Conservation (phyloP, 2,113 vertebrate genomes). For the Phaethon lepturus region DNA sequence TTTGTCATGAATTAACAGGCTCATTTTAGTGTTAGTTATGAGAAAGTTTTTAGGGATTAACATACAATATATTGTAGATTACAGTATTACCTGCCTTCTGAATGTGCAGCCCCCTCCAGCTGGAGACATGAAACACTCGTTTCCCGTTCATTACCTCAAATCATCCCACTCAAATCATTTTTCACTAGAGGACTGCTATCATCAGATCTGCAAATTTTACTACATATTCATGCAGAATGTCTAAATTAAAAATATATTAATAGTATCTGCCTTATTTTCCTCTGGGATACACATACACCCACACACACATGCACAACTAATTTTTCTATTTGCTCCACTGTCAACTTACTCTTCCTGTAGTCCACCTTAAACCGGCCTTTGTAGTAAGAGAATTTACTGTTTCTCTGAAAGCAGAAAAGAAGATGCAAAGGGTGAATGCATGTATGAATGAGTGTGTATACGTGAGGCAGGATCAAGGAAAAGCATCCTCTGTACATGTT, state of each 20-base stretch:
- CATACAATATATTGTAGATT: background rate
- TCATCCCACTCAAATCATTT: background rate
- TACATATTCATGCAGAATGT: constrained; percentile 9
- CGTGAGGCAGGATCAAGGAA: background rate
- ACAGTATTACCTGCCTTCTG: background rate
- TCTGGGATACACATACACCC: background rate
- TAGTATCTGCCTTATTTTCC: background rate
- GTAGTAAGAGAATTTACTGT: background rate
- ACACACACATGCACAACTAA: background rate
- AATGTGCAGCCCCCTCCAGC: background rate
- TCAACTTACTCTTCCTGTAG: background rate
- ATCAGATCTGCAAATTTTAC: constrained; percentile 45
- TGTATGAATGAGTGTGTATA: background rate
- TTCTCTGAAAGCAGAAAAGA: background rate
- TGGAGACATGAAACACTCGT: background rate
- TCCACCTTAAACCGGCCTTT: accelerated
- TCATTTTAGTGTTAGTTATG: background rate
- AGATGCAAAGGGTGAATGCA: background rate
- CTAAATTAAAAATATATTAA: background rate
- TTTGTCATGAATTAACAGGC: constrained; percentile 10
- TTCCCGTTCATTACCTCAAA: background rate
- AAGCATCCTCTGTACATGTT: background rate
- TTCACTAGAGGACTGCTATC: background rate
- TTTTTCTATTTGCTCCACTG: background rate
- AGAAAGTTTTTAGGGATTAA: constrained; percentile 13